Conservation (phyloP, 2,113 vertebrate species). For the Chroicocephalus ridibundus region DNA sequence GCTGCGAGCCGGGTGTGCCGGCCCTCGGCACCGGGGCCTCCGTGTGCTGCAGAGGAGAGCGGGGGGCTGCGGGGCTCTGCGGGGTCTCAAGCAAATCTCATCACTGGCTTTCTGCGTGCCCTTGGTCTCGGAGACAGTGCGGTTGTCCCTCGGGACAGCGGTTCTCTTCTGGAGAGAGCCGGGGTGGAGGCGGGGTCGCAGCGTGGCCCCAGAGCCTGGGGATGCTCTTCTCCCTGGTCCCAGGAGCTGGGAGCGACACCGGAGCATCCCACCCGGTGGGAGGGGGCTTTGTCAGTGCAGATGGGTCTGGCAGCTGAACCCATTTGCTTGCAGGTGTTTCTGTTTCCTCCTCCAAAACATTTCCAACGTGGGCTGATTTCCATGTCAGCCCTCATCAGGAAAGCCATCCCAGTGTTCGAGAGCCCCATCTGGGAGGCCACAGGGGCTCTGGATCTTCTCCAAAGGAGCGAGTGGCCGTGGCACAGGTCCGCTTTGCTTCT, state of each 20-base stretch:
- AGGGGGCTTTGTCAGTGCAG: neutral
- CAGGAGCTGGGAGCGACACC: rapidly evolving
- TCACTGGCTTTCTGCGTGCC: neutral
- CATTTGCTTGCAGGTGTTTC: neutral
- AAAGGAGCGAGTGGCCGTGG: rapidly evolving
- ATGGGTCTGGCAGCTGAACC: neutral
- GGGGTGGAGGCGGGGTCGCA: neutral
- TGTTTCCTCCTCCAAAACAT: neutral
- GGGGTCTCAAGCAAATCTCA: neutral
- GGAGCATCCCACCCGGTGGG: neutral
- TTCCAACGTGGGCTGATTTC: neutral
- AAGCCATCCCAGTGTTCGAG: neutral
- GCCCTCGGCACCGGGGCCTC: neutral
- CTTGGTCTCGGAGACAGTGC: rapidly evolving
- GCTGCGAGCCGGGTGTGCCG: neutral
- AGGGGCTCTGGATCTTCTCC: neutral
- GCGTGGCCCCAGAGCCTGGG: rapidly evolving
- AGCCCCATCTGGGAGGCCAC: no score
- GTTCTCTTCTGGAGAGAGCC: neutral
- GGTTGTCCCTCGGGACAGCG: neutral
- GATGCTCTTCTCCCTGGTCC: neutral
- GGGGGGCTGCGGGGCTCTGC: neutral
- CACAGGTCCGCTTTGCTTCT: neutral
- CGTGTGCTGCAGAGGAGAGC: rapidly evolving
- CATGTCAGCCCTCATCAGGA: neutral